These are phyloP conservation scores for Aproaerema taeniolella DNA, from an alignment of 2,888 invertebrate genomes.

Conservation along the genomic window DNA sequence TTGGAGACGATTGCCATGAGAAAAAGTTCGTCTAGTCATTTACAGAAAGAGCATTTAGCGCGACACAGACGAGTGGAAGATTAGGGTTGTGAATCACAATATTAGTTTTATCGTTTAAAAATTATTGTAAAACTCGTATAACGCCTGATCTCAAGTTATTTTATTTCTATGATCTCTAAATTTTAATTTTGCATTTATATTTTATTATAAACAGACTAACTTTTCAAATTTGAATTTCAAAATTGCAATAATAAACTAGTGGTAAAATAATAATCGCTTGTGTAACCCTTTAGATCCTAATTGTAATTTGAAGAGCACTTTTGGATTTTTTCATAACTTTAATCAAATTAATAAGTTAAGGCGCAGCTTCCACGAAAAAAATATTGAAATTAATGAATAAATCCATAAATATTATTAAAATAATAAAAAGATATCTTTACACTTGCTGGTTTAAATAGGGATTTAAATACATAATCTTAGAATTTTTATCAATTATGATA, in stretches of 20 bases:
- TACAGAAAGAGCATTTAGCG: slow-evolving; percentile 53
- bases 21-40: slow-evolving; percentile 61
- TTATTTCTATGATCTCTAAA: slow-evolving; percentile 65
- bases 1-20: slow-evolving; percentile 52
- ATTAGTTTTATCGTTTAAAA: slow-evolving; percentile 53
- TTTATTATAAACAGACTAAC: slow-evolving; percentile 29
- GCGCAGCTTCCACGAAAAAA: slow-evolving; percentile 51
- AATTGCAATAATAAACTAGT: slow-evolving; percentile 56
- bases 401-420: too few species aligned
- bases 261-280: slow-evolving; percentile 51
- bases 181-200: slow-evolving; percentile 59
- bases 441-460: slow-evolving; percentile 43
- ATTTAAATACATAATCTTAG: slow-evolving; percentile 42
- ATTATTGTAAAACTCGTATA: slow-evolving; percentile 39
- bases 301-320: slow-evolving; percentile 47
- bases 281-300: slow-evolving; percentile 45
- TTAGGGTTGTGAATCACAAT: slow-evolving; percentile 74
- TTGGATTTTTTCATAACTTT: slow-evolving; percentile 53
- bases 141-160: slow-evolving; percentile 62
- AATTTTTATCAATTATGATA: slow-evolving; percentile 42
- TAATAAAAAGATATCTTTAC: slow-evolving; percentile 56
- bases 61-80: slow-evolving; percentile 48
- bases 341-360: slow-evolving; percentile 56
- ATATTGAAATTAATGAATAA: too few species aligned
- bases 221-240: slow-evolving; percentile 30